phyloP scores from a whole-genome alignment of 2,888 invertebrate genomes.

The Pegoplata infirma region DNA sequence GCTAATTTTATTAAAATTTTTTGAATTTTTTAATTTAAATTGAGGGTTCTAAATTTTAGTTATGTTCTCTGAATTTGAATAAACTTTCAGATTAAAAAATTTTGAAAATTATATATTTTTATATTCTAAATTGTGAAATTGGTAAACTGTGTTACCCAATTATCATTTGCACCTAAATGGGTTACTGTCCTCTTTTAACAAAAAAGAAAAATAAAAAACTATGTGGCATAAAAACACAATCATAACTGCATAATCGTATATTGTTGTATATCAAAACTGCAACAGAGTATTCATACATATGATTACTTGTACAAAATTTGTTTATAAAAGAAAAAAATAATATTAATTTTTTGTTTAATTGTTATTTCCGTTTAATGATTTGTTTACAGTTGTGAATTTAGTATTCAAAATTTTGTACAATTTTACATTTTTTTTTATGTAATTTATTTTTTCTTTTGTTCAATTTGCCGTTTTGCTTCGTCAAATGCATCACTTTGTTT shows the following conservation, averaged over 20 bases:
- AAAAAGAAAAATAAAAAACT: too few species aligned
- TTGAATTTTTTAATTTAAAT: too few species aligned
- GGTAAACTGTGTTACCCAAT: too few species aligned
- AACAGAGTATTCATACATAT: background rate
- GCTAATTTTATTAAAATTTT: too few species aligned
- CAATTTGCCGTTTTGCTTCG: conserved; percentile 8
- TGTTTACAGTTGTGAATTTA: conserved; percentile 36
- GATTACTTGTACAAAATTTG: background rate
- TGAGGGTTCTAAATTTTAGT: too few species aligned
- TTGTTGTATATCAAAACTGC: background rate
- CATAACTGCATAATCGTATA: background rate
- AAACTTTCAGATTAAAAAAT: too few species aligned
- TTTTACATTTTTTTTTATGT: background rate
- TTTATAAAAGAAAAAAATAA: background rate
- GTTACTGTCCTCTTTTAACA: background rate
- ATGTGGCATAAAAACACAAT: background rate
- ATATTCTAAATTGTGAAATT: too few species aligned
- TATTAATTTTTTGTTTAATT: conserved; percentile 31
- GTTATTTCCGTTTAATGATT: conserved; percentile 47
- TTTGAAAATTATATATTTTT: too few species aligned
- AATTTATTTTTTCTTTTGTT: background rate
- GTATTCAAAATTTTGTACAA: background rate
- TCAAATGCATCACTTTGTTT: background rate
- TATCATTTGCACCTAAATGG: background rate
- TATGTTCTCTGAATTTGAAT: too few species aligned